Percentiles rank a stretch among this genome's conserved stretches.
phyloP scores from a whole-genome alignment of 30 jellyfish, hydroid and myxozoan species.

The Mastigias papua region DNA sequence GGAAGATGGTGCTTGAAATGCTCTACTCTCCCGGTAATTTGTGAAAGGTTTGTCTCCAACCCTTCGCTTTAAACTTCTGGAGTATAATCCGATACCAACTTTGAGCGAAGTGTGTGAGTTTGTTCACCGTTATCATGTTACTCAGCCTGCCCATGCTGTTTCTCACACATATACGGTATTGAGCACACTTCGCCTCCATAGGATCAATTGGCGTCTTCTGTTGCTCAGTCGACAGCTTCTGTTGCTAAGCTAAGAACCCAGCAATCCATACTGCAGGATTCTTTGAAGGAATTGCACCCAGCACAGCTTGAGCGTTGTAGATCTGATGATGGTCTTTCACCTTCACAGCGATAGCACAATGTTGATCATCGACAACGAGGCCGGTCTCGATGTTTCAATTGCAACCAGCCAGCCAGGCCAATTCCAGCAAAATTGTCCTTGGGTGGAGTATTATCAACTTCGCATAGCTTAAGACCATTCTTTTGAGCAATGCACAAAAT shows the following conservation, averaged over 20 bases:
- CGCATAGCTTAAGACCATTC: conserved; percentile 1
- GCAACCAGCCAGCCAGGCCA: too few relatives aligned
- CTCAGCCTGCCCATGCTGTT: neutral
- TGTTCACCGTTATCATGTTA: neutral
- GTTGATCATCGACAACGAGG: neutral
- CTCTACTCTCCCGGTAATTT: conserved; percentile 20
- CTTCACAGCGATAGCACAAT: conserved; percentile 8
- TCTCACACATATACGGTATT: neutral
- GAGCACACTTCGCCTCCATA: neutral
- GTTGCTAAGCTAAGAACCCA: conserved; percentile 17
- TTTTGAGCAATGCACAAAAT: neutral
- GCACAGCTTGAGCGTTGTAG: neutral
- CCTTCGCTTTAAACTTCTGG: conserved; percentile 18
- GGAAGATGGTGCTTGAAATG: conserved; percentile 22
- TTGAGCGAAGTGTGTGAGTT: conserved; percentile 6
- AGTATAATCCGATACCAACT: conserved; percentile 32
- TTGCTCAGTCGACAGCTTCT: conserved; percentile 16
- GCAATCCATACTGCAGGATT: conserved; percentile 13
- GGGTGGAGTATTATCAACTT: neutral
- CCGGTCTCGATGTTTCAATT: too few relatives aligned
- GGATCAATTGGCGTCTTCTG: neutral
- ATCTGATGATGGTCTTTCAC: neutral
- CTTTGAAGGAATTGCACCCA: conserved; percentile 13
- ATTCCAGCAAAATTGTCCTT: conserved; percentile 12
- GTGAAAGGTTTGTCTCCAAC: conserved; percentile 33